Percentiles rank a stretch among this genome's conserved stretches.
phyloP scores from a whole-genome alignment of 2,113 vertebrate genomes.

The Megalops atlanticus region DNA sequence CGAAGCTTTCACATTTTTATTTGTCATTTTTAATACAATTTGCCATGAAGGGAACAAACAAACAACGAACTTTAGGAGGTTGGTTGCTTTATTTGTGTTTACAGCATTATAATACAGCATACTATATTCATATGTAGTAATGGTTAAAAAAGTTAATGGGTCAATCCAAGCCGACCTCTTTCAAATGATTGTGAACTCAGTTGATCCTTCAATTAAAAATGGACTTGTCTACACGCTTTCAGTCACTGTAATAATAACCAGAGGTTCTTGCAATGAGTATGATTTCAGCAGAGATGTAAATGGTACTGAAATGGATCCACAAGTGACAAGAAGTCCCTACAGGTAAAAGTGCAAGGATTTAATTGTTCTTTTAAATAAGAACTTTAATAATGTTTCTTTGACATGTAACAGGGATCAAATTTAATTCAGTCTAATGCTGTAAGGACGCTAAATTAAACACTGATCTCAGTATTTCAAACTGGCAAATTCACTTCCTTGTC shows the following conservation, averaged over 20 bases:
- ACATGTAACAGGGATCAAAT: too few species aligned
- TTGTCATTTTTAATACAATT: background rate
- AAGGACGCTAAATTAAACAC: too few species aligned
- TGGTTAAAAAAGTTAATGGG: background rate
- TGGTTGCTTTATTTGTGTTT: background rate
- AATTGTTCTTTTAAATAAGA: too few species aligned
- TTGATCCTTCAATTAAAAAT: background rate
- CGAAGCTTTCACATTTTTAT: conserved; percentile 1
- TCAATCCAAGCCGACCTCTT: background rate
- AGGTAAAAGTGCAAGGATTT: background rate
- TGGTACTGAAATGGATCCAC: background rate
- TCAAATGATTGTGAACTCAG: background rate
- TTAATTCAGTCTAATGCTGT: too few species aligned
- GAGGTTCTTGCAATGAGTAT: background rate
- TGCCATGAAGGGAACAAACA: background rate
- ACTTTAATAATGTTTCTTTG: too few species aligned
- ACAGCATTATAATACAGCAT: conserved; percentile 10
- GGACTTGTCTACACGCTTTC: background rate
- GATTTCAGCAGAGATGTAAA: background rate
- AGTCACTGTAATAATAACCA: background rate
- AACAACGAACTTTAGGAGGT: background rate
- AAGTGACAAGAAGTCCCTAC: background rate
- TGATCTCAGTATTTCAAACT: too few species aligned
- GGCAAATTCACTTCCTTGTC: too few species aligned
- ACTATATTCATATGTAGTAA: conserved; percentile 15